These are phyloP conservation scores for Blastomussa wellsi DNA, from an alignment of 92 coral and sea anemone genomes.

Conservation along the genomic window DNA sequence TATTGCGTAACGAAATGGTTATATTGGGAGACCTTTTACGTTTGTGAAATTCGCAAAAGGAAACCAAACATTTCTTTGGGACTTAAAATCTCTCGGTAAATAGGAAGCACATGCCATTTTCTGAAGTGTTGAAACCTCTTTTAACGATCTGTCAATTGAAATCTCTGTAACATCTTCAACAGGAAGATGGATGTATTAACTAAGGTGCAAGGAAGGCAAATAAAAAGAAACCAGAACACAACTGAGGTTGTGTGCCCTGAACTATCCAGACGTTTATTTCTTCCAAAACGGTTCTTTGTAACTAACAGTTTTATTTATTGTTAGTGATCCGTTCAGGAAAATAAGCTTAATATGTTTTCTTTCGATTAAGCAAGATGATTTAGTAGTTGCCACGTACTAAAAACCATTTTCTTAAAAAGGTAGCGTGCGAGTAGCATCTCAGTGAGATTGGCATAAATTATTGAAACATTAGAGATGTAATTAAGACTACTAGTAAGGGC, in stretches of 20 bases:
- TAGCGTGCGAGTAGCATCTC: not conserved
- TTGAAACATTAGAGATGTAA: not conserved
- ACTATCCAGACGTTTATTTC: not conserved
- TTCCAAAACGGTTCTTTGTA: not conserved
- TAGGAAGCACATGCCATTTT: not conserved
- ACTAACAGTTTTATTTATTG: not conserved
- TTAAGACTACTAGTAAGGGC: not conserved
- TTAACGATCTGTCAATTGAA: not conserved
- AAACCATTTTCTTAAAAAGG: not conserved
- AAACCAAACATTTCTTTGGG: not conserved
- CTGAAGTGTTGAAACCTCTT: not conserved
- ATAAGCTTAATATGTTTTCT: not conserved
- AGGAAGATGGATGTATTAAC: not conserved
- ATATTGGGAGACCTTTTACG: not conserved
- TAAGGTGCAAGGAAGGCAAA: not conserved
- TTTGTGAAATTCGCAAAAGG: not conserved
- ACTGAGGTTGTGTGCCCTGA: not conserved
- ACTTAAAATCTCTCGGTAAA: not conserved
- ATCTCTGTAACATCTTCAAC: not conserved
- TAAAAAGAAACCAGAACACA: not conserved
- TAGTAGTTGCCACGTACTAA: no score
- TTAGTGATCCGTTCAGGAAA: not conserved
- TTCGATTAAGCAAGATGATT: not conserved
- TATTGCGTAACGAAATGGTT: not conserved
- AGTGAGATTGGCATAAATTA: not conserved